These are phyloP conservation scores for Meloidogyne chitwoodi DNA, from an alignment of 1,140 invertebrate species.

Conservation along the genomic window DNA sequence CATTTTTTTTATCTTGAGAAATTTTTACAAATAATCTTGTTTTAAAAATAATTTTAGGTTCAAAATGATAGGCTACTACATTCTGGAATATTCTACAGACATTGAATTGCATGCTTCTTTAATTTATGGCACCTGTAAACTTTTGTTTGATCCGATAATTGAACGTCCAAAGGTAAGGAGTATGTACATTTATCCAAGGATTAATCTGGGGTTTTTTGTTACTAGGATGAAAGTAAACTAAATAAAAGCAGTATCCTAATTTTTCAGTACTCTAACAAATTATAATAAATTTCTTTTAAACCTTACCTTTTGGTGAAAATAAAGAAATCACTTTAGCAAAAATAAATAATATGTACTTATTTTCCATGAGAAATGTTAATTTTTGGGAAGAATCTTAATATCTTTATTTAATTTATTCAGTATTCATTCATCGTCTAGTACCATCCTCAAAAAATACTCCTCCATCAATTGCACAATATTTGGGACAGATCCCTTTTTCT, in stretches of 20 bases:
- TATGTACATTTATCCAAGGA: background rate
- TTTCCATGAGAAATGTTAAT: background rate
- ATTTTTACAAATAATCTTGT: too few species aligned
- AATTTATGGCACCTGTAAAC: background rate
- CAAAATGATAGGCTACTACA: too few species aligned
- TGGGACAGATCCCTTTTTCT: constrained; percentile 56
- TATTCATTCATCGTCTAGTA: constrained; percentile 1
- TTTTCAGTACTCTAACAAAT: too few species aligned
- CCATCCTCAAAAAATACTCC: constrained; percentile 49
- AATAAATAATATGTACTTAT: background rate
- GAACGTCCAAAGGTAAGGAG: background rate
- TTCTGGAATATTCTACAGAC: too few species aligned
- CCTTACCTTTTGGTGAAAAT: too few species aligned
- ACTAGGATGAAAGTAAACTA: too few species aligned
- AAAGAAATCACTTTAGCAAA: too few species aligned
- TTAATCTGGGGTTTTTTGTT: background rate
- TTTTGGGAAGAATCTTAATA: background rate
- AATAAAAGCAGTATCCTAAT: too few species aligned
- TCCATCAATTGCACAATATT: constrained; percentile 47
- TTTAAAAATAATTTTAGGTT: too few species aligned
- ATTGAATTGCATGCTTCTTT: background rate
- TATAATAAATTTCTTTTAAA: too few species aligned
- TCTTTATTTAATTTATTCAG: background rate
- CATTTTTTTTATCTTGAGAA: too few species aligned
- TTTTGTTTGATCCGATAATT: background rate